Base-by-base conservation (phyloP, 53 echinoderm and acorn worm genomes). In the Paracentrotus lividus region DNA sequence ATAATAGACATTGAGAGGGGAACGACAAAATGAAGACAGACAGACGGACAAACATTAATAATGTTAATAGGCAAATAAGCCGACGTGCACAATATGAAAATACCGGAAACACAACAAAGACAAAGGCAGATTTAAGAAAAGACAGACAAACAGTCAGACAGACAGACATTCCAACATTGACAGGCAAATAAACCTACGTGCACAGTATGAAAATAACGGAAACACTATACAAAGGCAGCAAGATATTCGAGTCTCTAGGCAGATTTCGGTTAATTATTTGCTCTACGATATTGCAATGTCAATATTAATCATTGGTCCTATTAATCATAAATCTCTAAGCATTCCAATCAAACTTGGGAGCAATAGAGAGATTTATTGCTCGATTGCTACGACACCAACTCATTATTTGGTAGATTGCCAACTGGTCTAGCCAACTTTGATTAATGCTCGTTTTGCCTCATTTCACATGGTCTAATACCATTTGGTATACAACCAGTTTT, bases 231-330 rank as follows among this genome's bases (percentile, higher is more conserved):
- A 72, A 4, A 32, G 0, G 40, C 9, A 64, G 31, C 9, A 38
- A 21, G 4, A 6, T 18, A 40, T 18, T 4, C 16, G 0, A 40
- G 21, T 38, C 10, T 32, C 40, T 27, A 5, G 15, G 40, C 21
- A 72, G 72, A 40, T 40, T 72, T 40, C 40, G 72, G 72, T 72
- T 72, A 72, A 72, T 72, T 21, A 72, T 72, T 72, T 40, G 72
- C 72, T 40, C 36, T 5, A 18, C 72, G 72, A 40, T 72, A 72
- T 72, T 72, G 42, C 72, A 38, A 72, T 72, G 72, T 72, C 72
- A 38, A 15, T 38, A 38, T 72, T 32, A 72, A 72, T 72, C 72
- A 72, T 72, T 36, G 5, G 18, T 72, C 21, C 38, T 38, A 72
- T 72, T 72, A 72, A 72, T 72, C 72, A 72, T 67, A 67, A 15